Percentiles rank a stretch among this genome's conserved stretches.
Conservation (phyloP, 1,140 invertebrate species). For the Holotrichia oblita region DNA sequence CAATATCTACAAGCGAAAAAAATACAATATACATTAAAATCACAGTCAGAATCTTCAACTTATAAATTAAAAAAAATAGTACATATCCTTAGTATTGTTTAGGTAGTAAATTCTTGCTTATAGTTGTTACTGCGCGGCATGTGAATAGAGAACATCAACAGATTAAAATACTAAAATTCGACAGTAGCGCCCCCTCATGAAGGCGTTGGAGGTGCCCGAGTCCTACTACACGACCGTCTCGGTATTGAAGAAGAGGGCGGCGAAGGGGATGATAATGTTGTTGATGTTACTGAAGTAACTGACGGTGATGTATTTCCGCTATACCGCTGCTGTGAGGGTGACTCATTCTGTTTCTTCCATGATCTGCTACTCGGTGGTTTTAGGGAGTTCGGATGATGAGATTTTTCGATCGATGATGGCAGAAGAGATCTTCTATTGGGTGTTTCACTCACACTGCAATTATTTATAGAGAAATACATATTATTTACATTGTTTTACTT, state of each 20-base stretch:
- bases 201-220: slow-evolving; percentile 46
- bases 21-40: slow-evolving; percentile 42
- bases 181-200: slow-evolving; percentile 41
- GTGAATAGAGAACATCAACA: slow-evolving; percentile 24
- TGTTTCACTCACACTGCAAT: slow-evolving; percentile 53
- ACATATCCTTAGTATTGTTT: not conserved
- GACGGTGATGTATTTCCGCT: slow-evolving; percentile 26
- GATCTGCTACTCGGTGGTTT: slow-evolving; percentile 45
- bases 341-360: slow-evolving; percentile 51
- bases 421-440: slow-evolving; percentile 45
- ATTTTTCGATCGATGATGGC: slow-evolving; percentile 43
- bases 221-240: slow-evolving; percentile 47
- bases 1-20: slow-evolving; percentile 2
- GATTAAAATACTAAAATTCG: slow-evolving; percentile 42
- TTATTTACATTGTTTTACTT: not conserved
- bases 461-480: slow-evolving; percentile 9
- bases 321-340: slow-evolving; percentile 48
- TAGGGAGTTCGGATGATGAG: slow-evolving; percentile 34
- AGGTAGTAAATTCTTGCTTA: not conserved
- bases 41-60: slow-evolving; percentile 43
- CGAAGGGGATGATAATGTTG: slow-evolving; percentile 38
- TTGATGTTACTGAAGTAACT: slow-evolving; percentile 42
- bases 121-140: not conserved
- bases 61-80: slow-evolving; percentile 39
- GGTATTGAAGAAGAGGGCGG: slow-evolving; percentile 45